Conservation (phyloP, 1,140 invertebrate genomes). For the Cherax destructor region DNA sequence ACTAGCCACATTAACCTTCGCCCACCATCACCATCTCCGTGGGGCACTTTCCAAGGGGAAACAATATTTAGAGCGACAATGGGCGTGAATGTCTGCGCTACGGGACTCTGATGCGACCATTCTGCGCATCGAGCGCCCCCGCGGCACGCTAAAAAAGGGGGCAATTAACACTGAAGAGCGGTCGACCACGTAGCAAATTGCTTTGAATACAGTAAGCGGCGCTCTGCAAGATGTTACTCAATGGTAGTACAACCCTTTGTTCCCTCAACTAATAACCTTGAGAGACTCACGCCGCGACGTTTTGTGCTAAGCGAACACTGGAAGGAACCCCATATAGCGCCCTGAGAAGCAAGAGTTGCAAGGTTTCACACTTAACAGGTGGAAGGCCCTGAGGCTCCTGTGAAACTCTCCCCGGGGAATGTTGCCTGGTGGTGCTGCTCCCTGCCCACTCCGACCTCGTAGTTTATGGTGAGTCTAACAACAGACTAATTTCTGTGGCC, state of each 20-base stretch:
- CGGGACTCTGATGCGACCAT: conserved; percentile 48
- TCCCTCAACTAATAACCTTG: conserved; percentile 51
- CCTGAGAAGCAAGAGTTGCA: conserved; percentile 58
- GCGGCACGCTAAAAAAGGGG: conserved; percentile 43
- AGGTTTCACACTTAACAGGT: conserved; percentile 47
- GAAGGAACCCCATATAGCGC: background rate
- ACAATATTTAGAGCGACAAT: conserved; percentile 61
- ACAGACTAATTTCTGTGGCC: background rate
- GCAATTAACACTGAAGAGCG: conserved; percentile 64
- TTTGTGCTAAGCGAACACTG: conserved; percentile 1
- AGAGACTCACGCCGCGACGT: conserved; percentile 23
- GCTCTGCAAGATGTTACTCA: conserved; percentile 42
- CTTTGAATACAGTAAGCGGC: conserved; percentile 63
- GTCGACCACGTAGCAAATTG: conserved; percentile 42
- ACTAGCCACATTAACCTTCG: conserved; percentile 58
- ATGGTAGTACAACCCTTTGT: conserved; percentile 35
- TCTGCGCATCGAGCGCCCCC: conserved; percentile 17
- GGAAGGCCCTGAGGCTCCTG: background rate
- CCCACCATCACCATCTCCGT: conserved; percentile 46
- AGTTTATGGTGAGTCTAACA: background rate
- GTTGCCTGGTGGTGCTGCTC: background rate
- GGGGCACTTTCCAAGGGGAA: conserved; percentile 51
- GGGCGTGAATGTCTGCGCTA: conserved; percentile 48
- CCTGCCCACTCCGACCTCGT: background rate
- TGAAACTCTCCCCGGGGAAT: background rate